Evolutionary conservation across 2,797 vertebrate species (phyloP).

Genomic region (Pseudopleuronectes americanus): DNA sequence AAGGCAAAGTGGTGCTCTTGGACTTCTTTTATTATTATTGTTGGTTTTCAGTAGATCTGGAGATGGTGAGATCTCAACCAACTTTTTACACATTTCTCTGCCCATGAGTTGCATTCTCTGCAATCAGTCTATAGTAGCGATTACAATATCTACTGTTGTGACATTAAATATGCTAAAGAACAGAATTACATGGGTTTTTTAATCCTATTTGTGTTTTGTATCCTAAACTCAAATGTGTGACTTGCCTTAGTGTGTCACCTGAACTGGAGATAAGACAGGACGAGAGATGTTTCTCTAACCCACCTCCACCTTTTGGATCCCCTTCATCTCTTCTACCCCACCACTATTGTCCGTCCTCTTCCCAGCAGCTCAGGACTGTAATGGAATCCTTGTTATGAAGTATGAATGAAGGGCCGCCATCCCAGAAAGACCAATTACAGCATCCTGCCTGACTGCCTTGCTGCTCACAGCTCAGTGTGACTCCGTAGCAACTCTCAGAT

Average conservation of each 20-base stretch:
- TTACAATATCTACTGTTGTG: no score
- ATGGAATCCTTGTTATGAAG: slow-evolving; percentile 69
- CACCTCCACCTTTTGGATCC: neutral
- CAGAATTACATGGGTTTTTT: neutral
- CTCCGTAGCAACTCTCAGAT: slow-evolving; percentile 83
- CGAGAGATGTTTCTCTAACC: neutral
- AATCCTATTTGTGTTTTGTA: neutral
- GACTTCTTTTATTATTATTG: no score
- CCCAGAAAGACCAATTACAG: slow-evolving; percentile 77
- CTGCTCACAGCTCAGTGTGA: slow-evolving; percentile 55
- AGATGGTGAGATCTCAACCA: no score
- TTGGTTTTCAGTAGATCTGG: no score
- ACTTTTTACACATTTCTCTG: no score
- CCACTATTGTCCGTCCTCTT: slow-evolving; percentile 2
- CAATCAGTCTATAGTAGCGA: no score
- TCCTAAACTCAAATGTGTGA: no score
- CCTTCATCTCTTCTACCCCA: neutral
- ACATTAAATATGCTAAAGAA: no score
- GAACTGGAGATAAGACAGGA: slow-evolving; percentile 2
- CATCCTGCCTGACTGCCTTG: slow-evolving; percentile 51
- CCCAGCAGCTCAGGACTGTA: slow-evolving; percentile 45
- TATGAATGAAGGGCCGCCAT: slow-evolving; percentile 59
- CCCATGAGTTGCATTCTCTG: no score
- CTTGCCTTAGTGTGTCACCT: neutral
- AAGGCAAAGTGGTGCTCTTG: no score